These are phyloP conservation scores for Manacus vitellinus DNA, from an alignment of 2,113 vertebrate species.

Conservation along the genomic window DNA sequence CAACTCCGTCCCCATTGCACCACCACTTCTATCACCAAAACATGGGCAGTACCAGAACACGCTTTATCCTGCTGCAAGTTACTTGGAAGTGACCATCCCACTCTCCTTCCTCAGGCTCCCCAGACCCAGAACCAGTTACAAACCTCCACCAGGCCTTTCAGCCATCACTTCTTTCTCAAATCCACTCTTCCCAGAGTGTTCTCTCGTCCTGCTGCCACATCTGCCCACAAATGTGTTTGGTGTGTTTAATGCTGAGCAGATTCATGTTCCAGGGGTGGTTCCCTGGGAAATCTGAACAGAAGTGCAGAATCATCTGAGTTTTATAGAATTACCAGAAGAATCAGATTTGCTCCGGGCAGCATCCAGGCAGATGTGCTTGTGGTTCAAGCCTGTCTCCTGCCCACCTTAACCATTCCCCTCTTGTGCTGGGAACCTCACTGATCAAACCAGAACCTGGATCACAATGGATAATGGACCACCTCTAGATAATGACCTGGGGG, in stretches of 20 bases:
- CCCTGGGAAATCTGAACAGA: not conserved
- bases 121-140: not conserved
- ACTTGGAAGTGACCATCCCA: not conserved
- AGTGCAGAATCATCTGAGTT: not conserved
- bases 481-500: not conserved
- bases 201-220: not conserved
- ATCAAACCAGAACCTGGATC: not conserved
- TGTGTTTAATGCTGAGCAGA: not conserved
- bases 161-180: not conserved
- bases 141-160: not conserved
- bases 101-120: not conserved
- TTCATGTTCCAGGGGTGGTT: not conserved
- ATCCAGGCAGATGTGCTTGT: not conserved
- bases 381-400: not conserved
- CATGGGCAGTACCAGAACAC: not conserved
- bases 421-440: not conserved
- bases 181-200: not conserved
- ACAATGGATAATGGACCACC: not conserved
- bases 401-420: not conserved
- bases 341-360: not conserved
- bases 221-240: not conserved
- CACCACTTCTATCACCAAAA: not conserved
- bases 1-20: not conserved
- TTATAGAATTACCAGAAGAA: not conserved
- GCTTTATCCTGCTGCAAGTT: not conserved